Conservation (phyloP, 2,888 invertebrate genomes). For the Plebejus argus region DNA sequence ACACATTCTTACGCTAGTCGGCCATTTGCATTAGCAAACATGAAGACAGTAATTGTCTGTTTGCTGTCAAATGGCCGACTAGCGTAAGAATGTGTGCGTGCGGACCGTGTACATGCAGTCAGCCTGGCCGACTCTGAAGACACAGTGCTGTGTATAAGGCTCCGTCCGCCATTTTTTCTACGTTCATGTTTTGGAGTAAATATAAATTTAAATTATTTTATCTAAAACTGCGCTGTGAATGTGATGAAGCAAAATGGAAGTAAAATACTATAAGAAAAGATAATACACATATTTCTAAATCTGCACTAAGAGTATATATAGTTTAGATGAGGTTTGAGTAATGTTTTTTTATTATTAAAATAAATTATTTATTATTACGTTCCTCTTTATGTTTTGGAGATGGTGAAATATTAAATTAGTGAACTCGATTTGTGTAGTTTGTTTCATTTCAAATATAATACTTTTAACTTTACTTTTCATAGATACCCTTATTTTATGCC, state of each 20-base stretch:
- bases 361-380: slow-evolving; percentile 49
- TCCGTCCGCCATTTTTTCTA: no score
- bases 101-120: no score
- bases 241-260: slow-evolving; percentile 61
- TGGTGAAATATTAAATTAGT: slow-evolving; percentile 31
- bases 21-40: no score
- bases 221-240: slow-evolving; percentile 68
- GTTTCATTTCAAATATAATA: slow-evolving; percentile 6
- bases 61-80: no score
- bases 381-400: slow-evolving; percentile 35
- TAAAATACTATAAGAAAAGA: slow-evolving; percentile 59
- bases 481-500: background rate
- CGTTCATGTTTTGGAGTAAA: background rate
- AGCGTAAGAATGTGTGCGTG: no score
- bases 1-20: no score
- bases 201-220: slow-evolving; percentile 36
- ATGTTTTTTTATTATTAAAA: slow-evolving; percentile 48
- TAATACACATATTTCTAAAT: slow-evolving; percentile 66
- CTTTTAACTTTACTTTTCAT: background rate
- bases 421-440: slow-evolving; percentile 11
- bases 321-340: slow-evolving; percentile 46
- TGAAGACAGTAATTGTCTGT: no score
- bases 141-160: no score
- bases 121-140: no score
- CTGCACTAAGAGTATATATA: slow-evolving; percentile 63